Evolutionary conservation across 2,113 vertebrate genomes (phyloP).

Genomic region (Monopterus albus): DNA sequence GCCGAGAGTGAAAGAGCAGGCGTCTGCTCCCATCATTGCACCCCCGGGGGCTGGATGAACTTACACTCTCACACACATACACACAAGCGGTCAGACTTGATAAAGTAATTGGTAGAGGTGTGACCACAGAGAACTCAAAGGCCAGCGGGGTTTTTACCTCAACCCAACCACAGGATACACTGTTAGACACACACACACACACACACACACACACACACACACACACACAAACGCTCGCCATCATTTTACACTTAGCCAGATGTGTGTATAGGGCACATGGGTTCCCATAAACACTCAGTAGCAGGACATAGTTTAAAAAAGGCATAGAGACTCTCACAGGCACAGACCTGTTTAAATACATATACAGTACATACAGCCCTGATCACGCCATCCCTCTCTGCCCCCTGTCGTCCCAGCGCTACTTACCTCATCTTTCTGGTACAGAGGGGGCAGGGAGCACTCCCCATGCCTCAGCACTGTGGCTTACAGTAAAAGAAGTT

Average conservation of each 20-base stretch:
- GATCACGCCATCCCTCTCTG: constrained; percentile 16
- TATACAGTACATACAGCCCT: constrained; percentile 25
- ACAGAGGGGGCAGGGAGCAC: constrained; percentile 48
- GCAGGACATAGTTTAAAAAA: neutral
- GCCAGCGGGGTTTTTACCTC: constrained; percentile 46
- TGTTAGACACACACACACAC: neutral
- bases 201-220: no score
- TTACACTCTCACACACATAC: constrained; percentile 36
- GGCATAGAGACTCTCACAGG: neutral
- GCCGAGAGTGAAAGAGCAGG: constrained; percentile 78
- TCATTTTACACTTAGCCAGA: constrained; percentile 15
- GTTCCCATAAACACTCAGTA: neutral
- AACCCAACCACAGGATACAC: constrained; percentile 31
- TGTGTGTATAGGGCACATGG: constrained; percentile 6
- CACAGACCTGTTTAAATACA: constrained; percentile 40
- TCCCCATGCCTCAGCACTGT: constrained; percentile 65
- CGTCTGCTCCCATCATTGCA: constrained; percentile 73
- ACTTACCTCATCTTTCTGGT: constrained; percentile 64
- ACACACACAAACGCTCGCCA: neutral
- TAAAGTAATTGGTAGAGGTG: constrained; percentile 81
- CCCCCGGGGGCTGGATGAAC: constrained; percentile 67
- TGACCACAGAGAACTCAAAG: constrained; percentile 52
- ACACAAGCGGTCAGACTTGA: constrained; percentile 70
- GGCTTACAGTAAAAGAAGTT: constrained; percentile 80
- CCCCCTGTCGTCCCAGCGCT: constrained; percentile 52